These are phyloP conservation scores for Ctenosaura bakeri DNA, from an alignment of 2,797 vertebrate genomes.

Conservation along the genomic window DNA sequence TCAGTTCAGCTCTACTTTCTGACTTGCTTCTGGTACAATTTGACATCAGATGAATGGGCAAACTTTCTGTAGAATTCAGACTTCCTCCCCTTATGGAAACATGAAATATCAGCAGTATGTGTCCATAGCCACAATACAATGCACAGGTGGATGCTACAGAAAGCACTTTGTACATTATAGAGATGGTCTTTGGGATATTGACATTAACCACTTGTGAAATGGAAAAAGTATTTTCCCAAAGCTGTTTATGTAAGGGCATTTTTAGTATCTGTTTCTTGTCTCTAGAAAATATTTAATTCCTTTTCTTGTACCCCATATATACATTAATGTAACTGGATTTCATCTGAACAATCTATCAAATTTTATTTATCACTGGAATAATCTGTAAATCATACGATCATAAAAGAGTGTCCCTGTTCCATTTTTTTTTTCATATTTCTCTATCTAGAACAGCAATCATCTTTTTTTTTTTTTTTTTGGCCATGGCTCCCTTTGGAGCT, in stretches of 20 bases:
- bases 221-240: constrained; percentile 73
- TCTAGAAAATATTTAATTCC: constrained; percentile 10
- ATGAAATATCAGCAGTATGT: constrained; percentile 60
- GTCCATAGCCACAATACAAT: constrained; percentile 37
- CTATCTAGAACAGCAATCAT: too few species aligned
- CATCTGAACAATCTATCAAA: constrained; percentile 17
- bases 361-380: background rate
- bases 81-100: constrained; percentile 54
- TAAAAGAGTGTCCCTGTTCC: background rate
- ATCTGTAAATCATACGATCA: background rate
- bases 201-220: constrained; percentile 77
- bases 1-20: constrained; percentile 52
- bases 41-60: constrained; percentile 51
- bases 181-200: constrained; percentile 68
- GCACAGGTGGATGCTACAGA: constrained; percentile 68
- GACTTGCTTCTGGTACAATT: constrained; percentile 62
- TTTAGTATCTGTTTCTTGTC: constrained; percentile 19
- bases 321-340: background rate
- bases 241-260: constrained; percentile 47
- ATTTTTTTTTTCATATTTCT: background rate
- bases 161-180: constrained; percentile 74
- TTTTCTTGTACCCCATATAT: background rate
- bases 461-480: too few species aligned
- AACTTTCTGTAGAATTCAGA: constrained; percentile 46
- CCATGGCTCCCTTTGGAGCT: too few species aligned